Percentiles rank a stretch among this genome's conserved stretches.
Evolutionary conservation across 2,888 invertebrate genomes (phyloP).

Genomic region (Spilosoma lubricipeda): DNA sequence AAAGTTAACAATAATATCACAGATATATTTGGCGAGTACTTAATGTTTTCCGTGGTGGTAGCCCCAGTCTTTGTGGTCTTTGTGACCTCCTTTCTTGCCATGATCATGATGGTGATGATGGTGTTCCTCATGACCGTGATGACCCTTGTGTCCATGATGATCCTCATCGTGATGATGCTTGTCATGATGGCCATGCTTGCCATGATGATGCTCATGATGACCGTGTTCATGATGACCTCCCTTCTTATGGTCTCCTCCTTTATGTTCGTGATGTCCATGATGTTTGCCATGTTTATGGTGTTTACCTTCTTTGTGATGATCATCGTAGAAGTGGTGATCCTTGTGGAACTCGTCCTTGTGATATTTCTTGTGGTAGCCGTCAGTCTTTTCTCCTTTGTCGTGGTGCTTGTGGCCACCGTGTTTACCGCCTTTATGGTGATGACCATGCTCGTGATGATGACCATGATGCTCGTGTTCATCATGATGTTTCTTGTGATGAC

Average conservation of each 20-base stretch:
- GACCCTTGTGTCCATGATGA: constrained; percentile 82
- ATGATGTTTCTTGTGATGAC: constrained; percentile 78
- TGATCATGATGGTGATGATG: constrained; percentile 82
- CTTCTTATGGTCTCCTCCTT: constrained; percentile 81
- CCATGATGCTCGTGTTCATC: constrained; percentile 80
- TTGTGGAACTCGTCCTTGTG: constrained; percentile 82
- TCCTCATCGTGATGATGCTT: constrained; percentile 80
- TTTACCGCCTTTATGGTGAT: constrained; percentile 80
- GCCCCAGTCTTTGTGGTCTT: constrained; percentile 81
- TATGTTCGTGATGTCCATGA: constrained; percentile 78
- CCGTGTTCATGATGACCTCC: constrained; percentile 79
- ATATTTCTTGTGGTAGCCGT: constrained; percentile 82
- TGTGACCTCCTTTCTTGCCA: constrained; percentile 82
- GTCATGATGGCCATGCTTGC: constrained; percentile 80
- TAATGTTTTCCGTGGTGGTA: constrained; percentile 82
- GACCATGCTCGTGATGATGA: constrained; percentile 79
- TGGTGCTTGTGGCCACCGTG: constrained; percentile 81
- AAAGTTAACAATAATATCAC: constrained; percentile 70
- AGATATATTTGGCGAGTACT: constrained; percentile 62
- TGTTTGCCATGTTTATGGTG: constrained; percentile 82
- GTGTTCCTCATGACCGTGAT: constrained; percentile 82
- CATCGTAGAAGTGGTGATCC: constrained; percentile 83
- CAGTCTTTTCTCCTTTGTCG: constrained; percentile 79
- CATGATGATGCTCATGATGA: constrained; percentile 81
- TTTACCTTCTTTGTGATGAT: constrained; percentile 80